Percentiles rank a stretch among this genome's conserved stretches.
These are phyloP conservation scores for Drosophila picticornis DNA, from an alignment of 2,888 invertebrate species.

Conservation along the genomic window DNA sequence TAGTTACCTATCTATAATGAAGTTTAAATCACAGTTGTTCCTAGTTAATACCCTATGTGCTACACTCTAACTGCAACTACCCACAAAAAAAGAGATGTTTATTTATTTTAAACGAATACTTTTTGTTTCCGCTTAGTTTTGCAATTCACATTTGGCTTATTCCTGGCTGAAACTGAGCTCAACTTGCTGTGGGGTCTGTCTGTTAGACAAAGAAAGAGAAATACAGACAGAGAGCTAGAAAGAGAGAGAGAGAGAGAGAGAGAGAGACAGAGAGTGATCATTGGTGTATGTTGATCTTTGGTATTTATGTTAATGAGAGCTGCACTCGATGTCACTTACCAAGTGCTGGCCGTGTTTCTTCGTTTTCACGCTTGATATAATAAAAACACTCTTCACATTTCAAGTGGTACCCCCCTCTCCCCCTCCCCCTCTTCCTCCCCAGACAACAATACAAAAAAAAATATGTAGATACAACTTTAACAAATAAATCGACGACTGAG, in stretches of 20 bases:
- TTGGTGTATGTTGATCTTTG: constrained; percentile 37
- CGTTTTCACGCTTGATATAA: constrained; percentile 56
- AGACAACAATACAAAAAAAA: neutral
- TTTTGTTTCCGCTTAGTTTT: neutral
- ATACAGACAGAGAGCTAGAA: neutral
- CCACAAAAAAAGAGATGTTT: neutral
- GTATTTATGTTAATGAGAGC: constrained; percentile 61
- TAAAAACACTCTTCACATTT: constrained; percentile 56
- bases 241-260: neutral
- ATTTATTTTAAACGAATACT: neutral
- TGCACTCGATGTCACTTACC: constrained; percentile 61
- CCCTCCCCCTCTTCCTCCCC: too few species aligned
- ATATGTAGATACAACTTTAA: neutral
- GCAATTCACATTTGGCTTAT: neutral
- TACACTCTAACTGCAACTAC: neutral
- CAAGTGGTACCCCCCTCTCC: neutral
- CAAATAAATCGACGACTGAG: constrained; percentile 4
- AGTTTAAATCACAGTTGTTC: neutral
- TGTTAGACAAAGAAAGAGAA: neutral
- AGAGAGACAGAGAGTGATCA: constrained; percentile 3
- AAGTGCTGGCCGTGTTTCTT: constrained; percentile 48
- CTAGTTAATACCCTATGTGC: neutral
- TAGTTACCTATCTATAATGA: neutral
- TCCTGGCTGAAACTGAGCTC: neutral
- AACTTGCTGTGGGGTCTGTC: neutral